Base-by-base conservation (phyloP, 1,140 invertebrate species). In the Cryptotermes secundus region DNA sequence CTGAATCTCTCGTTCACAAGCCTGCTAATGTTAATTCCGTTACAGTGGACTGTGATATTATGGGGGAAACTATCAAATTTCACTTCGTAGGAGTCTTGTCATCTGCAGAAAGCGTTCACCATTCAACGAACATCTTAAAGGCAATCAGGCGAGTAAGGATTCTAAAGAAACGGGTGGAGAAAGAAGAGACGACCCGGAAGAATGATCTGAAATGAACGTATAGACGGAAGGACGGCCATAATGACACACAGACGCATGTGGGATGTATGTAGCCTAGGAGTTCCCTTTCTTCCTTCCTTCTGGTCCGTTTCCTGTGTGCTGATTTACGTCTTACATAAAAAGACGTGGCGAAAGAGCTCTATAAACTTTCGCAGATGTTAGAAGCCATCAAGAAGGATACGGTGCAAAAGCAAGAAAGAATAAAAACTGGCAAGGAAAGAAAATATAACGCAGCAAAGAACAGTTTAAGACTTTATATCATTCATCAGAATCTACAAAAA, bases 271-370 rank as follows among this genome's bases (percentile, higher is more conserved):
- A 0, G 1, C 31, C 26, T 72, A 72, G 12, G 19, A 59, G 53
- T 59, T 26, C 19, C 19, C 59, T n/a, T 72, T 31, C 14, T 31
- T 72, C 16, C 16, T 16, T n/a, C 59, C 26, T 59, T 59, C n/a
- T 31, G 31, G 59, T n/a, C n/a, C 59, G 59, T 72, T 72, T 31
- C 59, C 59, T 72, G 59, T 72, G 59, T 72, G 59, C 31, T 72
- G 59, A 72, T 72, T 72, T 72, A 72, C 59, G 59, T 72, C 59
- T 72, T 72, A 72, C 59, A 72, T 72, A 72, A 72, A 72, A 72
- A 4, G 31, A 72, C 59, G 59, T 72, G 59, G 59, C n/a, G 59
- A 72, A 72, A 72, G 59, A 72, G 59, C 26, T n/a, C 59, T 16
- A 72, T 72, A 72, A 72, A 72, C 59, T 72, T 22, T 9, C n/a